A percentile compares a stretch with the other conserved stretches of the same genome.
Evolutionary conservation across 1,140 invertebrate genomes (phyloP).

Genomic region (Papilio polytes): DNA sequence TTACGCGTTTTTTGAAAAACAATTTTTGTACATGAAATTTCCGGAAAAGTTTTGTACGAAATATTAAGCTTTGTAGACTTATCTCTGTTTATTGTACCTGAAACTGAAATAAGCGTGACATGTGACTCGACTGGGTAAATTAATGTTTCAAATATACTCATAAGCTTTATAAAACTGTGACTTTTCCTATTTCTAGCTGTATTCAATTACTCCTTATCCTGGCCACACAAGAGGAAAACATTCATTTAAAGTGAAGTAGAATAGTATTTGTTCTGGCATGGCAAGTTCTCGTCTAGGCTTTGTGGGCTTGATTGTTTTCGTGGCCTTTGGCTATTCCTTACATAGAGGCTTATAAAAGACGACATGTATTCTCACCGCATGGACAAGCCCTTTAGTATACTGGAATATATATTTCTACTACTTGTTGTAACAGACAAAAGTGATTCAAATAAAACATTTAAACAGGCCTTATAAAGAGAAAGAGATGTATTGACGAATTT

Average conservation of each 20-base stretch:
- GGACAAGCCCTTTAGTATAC: not conserved
- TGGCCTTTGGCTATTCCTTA: constrained; percentile 15
- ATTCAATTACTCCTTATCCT: not conserved
- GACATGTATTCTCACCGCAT: not conserved
- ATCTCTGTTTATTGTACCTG: too few species aligned
- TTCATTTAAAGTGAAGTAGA: not conserved
- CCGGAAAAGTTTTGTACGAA: not conserved
- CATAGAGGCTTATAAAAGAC: not conserved
- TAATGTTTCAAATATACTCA: too few species aligned
- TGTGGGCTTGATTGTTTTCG: constrained; percentile 24
- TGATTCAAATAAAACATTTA: too few species aligned
- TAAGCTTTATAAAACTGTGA: not conserved
- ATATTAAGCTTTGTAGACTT: too few species aligned
- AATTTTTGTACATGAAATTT: not conserved
- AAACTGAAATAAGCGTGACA: too few species aligned
- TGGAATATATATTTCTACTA: too few species aligned
- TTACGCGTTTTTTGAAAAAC: not conserved
- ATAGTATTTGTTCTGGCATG: not conserved
- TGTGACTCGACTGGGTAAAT: too few species aligned
- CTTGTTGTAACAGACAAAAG: not conserved
- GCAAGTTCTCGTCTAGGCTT: constrained; percentile 1
- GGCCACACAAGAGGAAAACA: not conserved
- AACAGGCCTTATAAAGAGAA: too few species aligned
- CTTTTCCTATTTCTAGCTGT: not conserved
- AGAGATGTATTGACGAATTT: too few species aligned